A percentile compares a stretch with the other conserved stretches of the same genome.
Conservation (phyloP, 2,888 invertebrate species). For the Clepsis dumicolana region DNA sequence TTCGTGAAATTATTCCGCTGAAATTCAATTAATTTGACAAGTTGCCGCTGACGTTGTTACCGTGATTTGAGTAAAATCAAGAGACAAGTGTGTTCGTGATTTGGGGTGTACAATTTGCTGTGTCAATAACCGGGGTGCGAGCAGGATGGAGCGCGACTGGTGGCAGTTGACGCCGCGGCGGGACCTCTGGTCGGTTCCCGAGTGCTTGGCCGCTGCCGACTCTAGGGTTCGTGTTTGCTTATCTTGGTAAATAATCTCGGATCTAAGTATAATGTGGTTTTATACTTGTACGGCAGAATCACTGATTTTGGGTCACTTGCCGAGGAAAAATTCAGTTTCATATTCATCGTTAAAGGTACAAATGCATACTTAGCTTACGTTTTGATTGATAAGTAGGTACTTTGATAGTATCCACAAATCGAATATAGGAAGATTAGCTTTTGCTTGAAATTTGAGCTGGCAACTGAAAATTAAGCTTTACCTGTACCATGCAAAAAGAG, state of each 20-base stretch:
- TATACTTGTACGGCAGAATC: neutral
- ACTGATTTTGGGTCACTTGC: neutral
- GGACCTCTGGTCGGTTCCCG: constrained; percentile 78
- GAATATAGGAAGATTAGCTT: neutral
- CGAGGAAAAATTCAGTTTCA: neutral
- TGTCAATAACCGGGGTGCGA: constrained; percentile 24
- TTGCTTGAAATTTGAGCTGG: neutral
- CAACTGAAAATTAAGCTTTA: neutral
- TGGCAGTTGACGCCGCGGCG: constrained; percentile 82
- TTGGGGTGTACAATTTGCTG: constrained; percentile 34
- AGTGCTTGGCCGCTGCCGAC: constrained; percentile 86
- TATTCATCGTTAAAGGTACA: no score
- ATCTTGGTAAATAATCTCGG: neutral
- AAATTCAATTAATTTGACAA: neutral
- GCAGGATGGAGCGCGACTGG: constrained; percentile 77
- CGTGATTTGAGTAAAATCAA: neutral
- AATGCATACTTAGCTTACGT: no score
- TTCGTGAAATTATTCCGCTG: neutral
- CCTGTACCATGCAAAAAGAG: neutral
- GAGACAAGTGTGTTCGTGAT: neutral
- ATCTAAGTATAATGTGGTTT: neutral
- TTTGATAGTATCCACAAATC: neutral
- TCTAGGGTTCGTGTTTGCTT: constrained; percentile 83
- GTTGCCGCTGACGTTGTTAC: neutral
- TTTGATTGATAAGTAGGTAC: neutral